Conservation (phyloP, 2,888 invertebrate genomes). For the Agriopis leucophaearia region DNA sequence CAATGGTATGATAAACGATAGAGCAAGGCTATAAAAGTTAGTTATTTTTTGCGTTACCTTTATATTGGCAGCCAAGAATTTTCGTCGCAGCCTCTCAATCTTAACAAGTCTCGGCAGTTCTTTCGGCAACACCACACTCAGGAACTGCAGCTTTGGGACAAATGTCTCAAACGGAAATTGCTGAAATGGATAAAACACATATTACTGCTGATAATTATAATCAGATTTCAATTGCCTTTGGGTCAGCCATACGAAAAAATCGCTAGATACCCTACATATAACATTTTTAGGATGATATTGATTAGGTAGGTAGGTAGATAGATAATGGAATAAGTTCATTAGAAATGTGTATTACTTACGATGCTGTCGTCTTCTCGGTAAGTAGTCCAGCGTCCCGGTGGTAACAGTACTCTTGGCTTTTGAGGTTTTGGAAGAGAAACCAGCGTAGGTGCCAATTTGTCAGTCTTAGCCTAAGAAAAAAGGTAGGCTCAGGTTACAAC, state of each 20-base stretch:
- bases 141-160: slow-evolving; percentile 93
- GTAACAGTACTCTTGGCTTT: slow-evolving; percentile 80
- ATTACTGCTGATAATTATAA: too few species aligned
- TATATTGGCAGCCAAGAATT: slow-evolving; percentile 81
- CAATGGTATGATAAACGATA: too few species aligned
- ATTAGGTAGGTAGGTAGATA: too few species aligned
- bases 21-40: too few species aligned
- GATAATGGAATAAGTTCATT: neutral
- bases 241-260: too few species aligned
- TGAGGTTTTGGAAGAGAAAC: slow-evolving; percentile 77
- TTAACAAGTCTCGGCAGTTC: slow-evolving; percentile 92
- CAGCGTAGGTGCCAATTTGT: slow-evolving; percentile 84
- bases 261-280: too few species aligned
- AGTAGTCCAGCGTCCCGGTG: slow-evolving; percentile 89
- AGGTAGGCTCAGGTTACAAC: too few species aligned
- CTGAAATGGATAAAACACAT: slow-evolving; percentile 63
- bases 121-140: slow-evolving; percentile 89
- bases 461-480: slow-evolving; percentile 84
- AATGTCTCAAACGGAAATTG: slow-evolving; percentile 92
- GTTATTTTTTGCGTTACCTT: slow-evolving; percentile 60
- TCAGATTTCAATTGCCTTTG: too few species aligned
- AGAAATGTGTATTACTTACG: slow-evolving; percentile 67
- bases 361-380: slow-evolving; percentile 88
- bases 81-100: slow-evolving; percentile 90
- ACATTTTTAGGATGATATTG: too few species aligned